Conservation (phyloP, 2,797 vertebrate species). For the Clangula hyemalis region DNA sequence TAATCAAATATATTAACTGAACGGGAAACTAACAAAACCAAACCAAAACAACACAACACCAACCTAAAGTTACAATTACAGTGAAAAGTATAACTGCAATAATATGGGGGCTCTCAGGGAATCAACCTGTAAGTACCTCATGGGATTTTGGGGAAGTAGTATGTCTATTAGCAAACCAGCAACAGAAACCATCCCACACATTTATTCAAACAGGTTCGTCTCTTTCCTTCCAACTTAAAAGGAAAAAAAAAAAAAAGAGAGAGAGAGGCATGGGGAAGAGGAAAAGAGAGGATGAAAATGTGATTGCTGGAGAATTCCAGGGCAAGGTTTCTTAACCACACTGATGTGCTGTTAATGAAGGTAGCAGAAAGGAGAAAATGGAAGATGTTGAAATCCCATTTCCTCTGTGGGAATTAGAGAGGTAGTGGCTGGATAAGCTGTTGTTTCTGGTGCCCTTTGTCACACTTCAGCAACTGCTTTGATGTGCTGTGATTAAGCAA, state of each 20-base stretch:
- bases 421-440: neutral
- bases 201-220: neutral
- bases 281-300: neutral
- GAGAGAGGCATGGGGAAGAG: neutral
- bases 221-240: neutral
- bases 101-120: neutral
- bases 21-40: neutral
- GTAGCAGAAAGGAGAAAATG: neutral
- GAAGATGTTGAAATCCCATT: conserved; percentile 22
- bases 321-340: neutral
- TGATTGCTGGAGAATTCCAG: neutral
- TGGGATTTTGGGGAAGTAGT: neutral
- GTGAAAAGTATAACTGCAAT: neutral
- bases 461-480: conserved; percentile 41
- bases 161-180: neutral
- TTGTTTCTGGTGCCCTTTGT: conserved; percentile 56
- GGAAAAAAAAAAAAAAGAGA: neutral
- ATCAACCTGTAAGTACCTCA: neutral
- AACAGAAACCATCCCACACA: neutral
- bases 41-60: neutral
- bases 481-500: conserved; percentile 35
- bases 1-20: neutral
- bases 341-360: neutral
- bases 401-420: neutral
- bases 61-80: neutral